A percentile compares a stretch with the other conserved stretches of the same genome.
These are phyloP conservation scores for Melolontha melolontha DNA, from an alignment of 2,888 invertebrate genomes.

Conservation along the genomic window DNA sequence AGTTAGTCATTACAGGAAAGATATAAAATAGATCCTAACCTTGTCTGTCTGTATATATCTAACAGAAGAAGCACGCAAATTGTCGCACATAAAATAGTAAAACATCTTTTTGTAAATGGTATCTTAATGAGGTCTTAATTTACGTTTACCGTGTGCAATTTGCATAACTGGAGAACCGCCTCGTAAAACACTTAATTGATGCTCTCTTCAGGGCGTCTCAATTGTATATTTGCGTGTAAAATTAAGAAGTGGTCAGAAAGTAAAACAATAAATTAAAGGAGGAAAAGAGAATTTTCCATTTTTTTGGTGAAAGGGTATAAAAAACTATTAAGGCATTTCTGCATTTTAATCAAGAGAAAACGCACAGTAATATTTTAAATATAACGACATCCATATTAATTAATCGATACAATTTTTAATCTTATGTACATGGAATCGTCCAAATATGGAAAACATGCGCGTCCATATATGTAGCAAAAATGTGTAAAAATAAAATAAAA, in stretches of 20 bases:
- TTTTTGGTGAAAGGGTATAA: background rate
- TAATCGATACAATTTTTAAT: too few relatives aligned
- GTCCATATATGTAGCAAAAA: too few relatives aligned
- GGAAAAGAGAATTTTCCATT: background rate
- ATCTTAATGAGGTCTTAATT: conserved; percentile 25
- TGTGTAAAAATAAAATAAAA: too few relatives aligned
- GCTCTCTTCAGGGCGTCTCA: conserved; percentile 1
- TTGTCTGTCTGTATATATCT: background rate
- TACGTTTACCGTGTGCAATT: conserved; percentile 5
- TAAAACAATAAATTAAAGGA: background rate
- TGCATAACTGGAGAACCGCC: conserved; percentile 15
- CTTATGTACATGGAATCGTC: too few relatives aligned
- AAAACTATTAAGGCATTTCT: too few relatives aligned
- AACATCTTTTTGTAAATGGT: conserved; percentile 18
- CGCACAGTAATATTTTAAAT: too few relatives aligned
- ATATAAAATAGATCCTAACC: conserved; percentile 1
- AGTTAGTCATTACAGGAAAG: background rate
- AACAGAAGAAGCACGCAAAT: background rate
- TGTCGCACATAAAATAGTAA: conserved; percentile 4
- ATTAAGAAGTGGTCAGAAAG: background rate
- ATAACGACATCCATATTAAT: too few relatives aligned
- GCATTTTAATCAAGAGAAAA: too few relatives aligned
- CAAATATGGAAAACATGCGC: too few relatives aligned
- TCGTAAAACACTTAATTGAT: conserved; percentile 23
- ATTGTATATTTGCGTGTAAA: conserved; percentile 6